Conservation (phyloP, 2,113 vertebrate genomes). For the Labeo catla region DNA sequence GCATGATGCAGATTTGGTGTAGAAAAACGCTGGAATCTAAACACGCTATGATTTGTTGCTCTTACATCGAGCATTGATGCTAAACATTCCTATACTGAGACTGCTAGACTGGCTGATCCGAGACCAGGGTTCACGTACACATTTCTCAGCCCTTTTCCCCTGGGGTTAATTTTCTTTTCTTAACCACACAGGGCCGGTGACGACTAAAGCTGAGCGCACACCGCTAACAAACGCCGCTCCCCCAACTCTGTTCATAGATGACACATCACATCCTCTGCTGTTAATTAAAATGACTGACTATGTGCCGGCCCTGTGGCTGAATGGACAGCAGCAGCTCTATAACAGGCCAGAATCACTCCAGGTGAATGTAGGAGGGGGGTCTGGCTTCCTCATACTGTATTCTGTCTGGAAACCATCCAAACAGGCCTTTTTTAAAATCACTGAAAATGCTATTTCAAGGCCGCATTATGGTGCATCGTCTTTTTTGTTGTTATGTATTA, state of each 20-base stretch:
- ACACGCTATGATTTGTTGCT: conserved; percentile 32
- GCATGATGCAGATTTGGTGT: conserved; percentile 39
- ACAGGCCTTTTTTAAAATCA: conserved; percentile 11
- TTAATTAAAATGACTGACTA: conserved; percentile 78
- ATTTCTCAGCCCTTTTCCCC: conserved; percentile 66
- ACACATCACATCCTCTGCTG: conserved; percentile 60
- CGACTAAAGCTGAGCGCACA: conserved; percentile 39
- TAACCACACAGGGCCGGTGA: conserved; percentile 68
- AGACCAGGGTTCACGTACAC: conserved; percentile 58
- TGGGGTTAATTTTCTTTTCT: conserved; percentile 77
- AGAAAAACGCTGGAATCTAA: conserved; percentile 51
- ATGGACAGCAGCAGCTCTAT: conserved; percentile 41
- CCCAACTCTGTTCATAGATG: conserved; percentile 61
- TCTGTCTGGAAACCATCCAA: not conserved
- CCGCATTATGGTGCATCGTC: conserved; percentile 1
- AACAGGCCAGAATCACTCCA: conserved; percentile 27
- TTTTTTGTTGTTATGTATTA: conserved; percentile 33
- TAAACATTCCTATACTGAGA: conserved; percentile 36
- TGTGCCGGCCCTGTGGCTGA: conserved; percentile 49
- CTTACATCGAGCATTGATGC: conserved; percentile 13
- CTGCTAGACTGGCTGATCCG: conserved; percentile 47
- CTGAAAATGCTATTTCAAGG: conserved; percentile 36
- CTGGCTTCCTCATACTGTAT: not conserved
- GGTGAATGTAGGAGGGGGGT: not conserved
- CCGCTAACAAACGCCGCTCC: conserved; percentile 63